phyloP scores from a whole-genome alignment of 2,797 vertebrate species.

The Poliocrania exsul region DNA sequence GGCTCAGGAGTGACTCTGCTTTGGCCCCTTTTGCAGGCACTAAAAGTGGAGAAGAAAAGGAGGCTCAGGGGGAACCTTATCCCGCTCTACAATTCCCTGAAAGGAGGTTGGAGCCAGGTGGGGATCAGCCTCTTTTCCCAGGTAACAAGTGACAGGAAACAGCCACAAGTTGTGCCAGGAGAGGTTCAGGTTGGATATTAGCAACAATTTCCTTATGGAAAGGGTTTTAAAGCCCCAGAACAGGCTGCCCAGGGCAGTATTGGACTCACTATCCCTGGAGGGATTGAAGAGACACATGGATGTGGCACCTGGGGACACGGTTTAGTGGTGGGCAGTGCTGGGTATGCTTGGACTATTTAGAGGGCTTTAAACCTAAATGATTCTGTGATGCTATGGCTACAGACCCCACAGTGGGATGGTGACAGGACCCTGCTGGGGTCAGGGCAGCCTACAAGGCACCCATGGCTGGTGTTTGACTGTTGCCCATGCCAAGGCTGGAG shows the following conservation, averaged over 20 bases:
- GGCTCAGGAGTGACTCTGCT: neutral
- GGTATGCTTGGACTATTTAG: neutral
- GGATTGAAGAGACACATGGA: neutral
- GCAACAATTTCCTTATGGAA: neutral
- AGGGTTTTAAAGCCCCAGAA: neutral
- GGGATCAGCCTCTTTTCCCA: neutral
- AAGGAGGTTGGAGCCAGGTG: neutral
- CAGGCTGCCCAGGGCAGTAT: neutral
- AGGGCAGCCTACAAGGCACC: neutral
- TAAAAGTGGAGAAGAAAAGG: neutral
- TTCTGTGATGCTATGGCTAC: no score
- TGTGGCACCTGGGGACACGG: rapidly evolving
- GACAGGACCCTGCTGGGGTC: neutral
- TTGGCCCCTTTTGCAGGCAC: neutral
- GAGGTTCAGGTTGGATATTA: neutral
- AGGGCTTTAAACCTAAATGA: neutral
- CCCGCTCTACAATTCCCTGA: neutral
- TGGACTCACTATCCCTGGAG: neutral
- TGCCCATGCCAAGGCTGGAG: neutral
- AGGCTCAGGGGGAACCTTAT: neutral
- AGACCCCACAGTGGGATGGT: neutral
- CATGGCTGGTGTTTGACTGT: no score
- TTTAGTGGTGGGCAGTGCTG: neutral
- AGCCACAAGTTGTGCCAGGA: neutral
- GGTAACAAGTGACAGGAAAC: neutral